These are phyloP conservation scores for Taurulus bubalis DNA, from an alignment of 2,113 vertebrate genomes.

Conservation along the genomic window DNA sequence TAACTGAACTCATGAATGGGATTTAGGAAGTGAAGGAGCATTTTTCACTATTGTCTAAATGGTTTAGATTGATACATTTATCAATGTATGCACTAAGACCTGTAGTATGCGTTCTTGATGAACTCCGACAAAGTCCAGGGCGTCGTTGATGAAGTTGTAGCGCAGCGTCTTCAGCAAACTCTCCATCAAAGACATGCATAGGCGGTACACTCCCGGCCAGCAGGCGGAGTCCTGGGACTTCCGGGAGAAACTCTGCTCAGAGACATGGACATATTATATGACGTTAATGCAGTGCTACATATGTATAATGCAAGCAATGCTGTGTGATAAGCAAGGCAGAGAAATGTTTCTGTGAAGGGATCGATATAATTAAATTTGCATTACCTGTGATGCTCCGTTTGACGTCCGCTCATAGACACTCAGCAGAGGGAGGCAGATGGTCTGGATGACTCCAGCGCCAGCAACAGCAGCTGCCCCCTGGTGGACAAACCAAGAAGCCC, in stretches of 20 bases:
- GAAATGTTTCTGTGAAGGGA: background rate
- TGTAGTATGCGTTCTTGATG: constrained; percentile 97
- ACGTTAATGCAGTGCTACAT: background rate
- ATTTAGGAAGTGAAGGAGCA: background rate
- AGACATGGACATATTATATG: background rate
- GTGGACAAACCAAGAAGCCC: background rate
- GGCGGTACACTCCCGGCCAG: constrained; percentile 94
- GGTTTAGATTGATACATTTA: background rate
- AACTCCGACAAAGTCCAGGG: constrained; percentile 95
- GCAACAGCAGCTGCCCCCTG: constrained; percentile 95
- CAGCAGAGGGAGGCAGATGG: constrained; percentile 94
- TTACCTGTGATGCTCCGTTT: constrained; percentile 90
- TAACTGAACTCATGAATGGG: too few species aligned
- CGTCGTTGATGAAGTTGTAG: constrained; percentile 95
- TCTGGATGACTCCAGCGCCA: constrained; percentile 93
- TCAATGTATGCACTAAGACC: constrained; percentile 62
- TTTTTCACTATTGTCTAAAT: background rate
- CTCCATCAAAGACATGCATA: constrained; percentile 96
- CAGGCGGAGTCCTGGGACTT: constrained; percentile 93
- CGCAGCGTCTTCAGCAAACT: constrained; percentile 95
- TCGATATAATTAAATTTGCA: background rate
- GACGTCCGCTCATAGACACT: constrained; percentile 92
- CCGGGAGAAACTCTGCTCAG: constrained; percentile 86
- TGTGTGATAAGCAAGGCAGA: background rate
- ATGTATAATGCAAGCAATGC: background rate